phyloP scores from a whole-genome alignment of 2,888 invertebrate species.

The Unio delphinus region DNA sequence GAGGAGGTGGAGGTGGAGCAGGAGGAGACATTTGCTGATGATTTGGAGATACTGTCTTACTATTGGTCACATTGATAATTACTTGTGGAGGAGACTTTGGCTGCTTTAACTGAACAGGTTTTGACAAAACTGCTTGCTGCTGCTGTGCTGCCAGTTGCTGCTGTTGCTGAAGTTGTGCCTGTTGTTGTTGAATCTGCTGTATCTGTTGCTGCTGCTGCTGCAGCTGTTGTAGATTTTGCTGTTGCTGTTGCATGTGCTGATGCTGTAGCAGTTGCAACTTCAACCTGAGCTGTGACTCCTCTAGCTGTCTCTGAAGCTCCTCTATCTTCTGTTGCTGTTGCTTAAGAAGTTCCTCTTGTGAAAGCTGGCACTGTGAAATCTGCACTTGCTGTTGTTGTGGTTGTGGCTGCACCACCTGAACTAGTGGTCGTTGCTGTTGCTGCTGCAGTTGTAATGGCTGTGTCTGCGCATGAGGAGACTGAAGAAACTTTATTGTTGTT shows the following conservation, averaged over 20 bases:
- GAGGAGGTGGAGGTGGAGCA: conserved; percentile 7
- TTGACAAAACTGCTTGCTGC: conserved; percentile 9
- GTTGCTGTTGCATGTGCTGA: conserved; percentile 54
- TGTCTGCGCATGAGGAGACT: conserved; percentile 28
- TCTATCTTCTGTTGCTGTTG: conserved; percentile 91
- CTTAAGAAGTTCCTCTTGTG: conserved; percentile 60
- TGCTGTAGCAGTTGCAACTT: conserved; percentile 48
- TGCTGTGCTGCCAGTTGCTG: conserved; percentile 12
- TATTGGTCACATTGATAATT: conserved; percentile 23
- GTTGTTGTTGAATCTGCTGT: conserved; percentile 36
- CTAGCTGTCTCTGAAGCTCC: conserved; percentile 82
- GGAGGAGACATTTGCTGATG: conserved; percentile 1
- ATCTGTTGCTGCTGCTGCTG: conserved; percentile 47
- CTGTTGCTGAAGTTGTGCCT: conserved; percentile 26
- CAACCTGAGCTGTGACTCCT: conserved; percentile 60
- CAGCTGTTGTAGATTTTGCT: conserved; percentile 50
- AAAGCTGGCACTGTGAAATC: conserved; percentile 19
- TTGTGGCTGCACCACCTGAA: conserved; percentile 41
- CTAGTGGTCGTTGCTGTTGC: conserved; percentile 51
- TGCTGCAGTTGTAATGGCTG: conserved; percentile 42
- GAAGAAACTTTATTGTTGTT: conserved; percentile 11
- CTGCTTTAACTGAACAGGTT: conserved; percentile 5
- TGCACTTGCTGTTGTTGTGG: conserved; percentile 33
- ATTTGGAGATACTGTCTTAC: no score
- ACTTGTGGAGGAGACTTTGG: conserved; percentile 21